Base-by-base conservation (phyloP, 1,140 invertebrate species). In the Drosophila tsacasi region DNA sequence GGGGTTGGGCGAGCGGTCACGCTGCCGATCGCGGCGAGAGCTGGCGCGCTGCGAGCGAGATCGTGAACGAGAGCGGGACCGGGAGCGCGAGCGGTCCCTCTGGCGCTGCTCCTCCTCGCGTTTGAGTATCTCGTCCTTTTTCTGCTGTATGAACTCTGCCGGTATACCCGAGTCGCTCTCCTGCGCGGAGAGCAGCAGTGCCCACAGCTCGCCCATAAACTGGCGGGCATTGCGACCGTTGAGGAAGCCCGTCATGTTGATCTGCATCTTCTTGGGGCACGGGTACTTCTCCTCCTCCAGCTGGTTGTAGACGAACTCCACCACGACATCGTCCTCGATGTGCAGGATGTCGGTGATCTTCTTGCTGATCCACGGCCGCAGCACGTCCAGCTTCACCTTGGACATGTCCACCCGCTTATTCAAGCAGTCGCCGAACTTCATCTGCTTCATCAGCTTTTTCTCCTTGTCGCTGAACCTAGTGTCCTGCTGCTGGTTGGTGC, bases 251-350 rank as follows among this genome's bases (percentile, higher is more conserved):
- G 99, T 99, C 89, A 99, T 94, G 94, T 99, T 99, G 85, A 99
- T 99, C 95, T 99, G 99, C 96, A 99, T 99, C 93, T 99, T 97
- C 93, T 98, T 98, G 42, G 98, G 98, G 95, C 99, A 98, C 23
- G 99, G 98, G 94, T 95, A 97, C 95, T 97, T 98, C 92, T 97
- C 97, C 65, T 93, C 92, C 94, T 99, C 99, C 27, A 99, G 94
- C 94, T 99, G 99, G 94, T 99, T 99, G 94, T 99, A 98, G 69
- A 99, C 98, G 96, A 99, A 99, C 94, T 99, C 98, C 69, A 99
- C 97, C 50, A 99, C 96, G 17, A 99, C 99, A 93, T 99, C 98
- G 94, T 99, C 99, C 94, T 99, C 99, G 93, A 99, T 98, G 82
- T 96, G 97, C 30, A 99, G 94, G 42, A 99, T 96, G 92, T 99